Conservation (phyloP, 2,797 vertebrate species). For the Potorous gilbertii region DNA sequence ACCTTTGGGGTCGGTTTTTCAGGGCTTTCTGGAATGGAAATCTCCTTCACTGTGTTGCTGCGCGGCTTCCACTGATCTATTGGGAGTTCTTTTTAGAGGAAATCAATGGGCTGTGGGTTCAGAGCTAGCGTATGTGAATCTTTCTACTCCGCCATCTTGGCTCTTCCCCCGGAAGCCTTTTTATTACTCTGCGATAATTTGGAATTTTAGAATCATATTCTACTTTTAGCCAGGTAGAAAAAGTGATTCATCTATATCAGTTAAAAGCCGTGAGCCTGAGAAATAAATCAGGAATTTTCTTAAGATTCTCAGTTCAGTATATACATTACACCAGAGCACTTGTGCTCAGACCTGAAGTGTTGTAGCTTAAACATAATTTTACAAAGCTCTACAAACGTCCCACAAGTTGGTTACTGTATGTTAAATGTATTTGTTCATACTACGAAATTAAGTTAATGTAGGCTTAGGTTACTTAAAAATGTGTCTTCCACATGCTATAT, state of each 20-base stretch:
- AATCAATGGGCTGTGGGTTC: no score
- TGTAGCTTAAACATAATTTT: background rate
- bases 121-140: no score
- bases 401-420: background rate
- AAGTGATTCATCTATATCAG: background rate
- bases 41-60: no score
- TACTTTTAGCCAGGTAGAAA: background rate
- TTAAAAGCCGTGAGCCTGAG: background rate
- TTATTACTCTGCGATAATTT: background rate
- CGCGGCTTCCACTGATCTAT: no score
- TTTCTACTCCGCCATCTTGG: no score
- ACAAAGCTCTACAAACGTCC: background rate
- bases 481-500: no score
- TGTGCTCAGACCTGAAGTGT: background rate
- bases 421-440: background rate
- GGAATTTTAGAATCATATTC: background rate
- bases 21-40: no score
- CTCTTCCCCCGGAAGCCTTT: background rate
- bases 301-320: background rate
- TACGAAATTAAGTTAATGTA: background rate
- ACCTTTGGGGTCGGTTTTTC: no score
- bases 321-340: background rate
- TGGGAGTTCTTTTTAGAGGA: no score
- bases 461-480: background rate
- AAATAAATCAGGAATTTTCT: background rate